Evolutionary conservation across 2,888 invertebrate species (phyloP).

Genomic region (Gymnocheta viridis): DNA sequence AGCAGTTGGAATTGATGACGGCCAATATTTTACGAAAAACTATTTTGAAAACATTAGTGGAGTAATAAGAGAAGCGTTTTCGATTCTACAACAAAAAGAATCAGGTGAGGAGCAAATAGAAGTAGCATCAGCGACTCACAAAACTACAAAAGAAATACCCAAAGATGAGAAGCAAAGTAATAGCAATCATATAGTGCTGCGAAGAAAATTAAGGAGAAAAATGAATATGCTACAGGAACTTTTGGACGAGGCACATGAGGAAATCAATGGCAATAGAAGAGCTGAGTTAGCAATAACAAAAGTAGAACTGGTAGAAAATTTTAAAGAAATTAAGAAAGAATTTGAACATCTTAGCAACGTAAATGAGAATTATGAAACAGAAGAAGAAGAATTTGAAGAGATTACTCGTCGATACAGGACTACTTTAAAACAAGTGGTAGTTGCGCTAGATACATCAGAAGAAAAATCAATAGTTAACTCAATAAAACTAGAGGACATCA

Average conservation of each 20-base stretch:
- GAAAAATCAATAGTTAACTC: not conserved
- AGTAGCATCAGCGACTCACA: not conserved
- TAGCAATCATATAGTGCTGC: not conserved
- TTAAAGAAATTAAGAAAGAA: no score
- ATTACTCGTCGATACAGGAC: not conserved
- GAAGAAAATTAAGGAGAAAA: no score
- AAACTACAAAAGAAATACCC: not conserved
- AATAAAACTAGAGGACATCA: no score
- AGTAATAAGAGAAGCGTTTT: no score
- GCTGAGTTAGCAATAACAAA: no score
- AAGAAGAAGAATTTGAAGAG: not conserved
- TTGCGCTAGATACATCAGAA: not conserved
- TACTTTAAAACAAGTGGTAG: not conserved
- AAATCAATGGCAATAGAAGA: not conserved
- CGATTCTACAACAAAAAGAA: not conserved
- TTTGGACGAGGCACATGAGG: not conserved
- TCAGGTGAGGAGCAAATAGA: not conserved
- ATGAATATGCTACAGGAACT: not conserved
- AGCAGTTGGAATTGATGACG: not conserved
- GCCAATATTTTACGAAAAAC: not conserved
- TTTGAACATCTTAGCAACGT: no score
- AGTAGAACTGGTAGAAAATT: no score
- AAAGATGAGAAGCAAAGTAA: not conserved
- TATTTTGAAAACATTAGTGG: no score
- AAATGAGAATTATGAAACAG: not conserved